Evolutionary conservation across 1,140 invertebrate species (phyloP), one percentile per base, ranked within the genome.

Genomic region (Ptiloglossa arizonensis): DNA sequence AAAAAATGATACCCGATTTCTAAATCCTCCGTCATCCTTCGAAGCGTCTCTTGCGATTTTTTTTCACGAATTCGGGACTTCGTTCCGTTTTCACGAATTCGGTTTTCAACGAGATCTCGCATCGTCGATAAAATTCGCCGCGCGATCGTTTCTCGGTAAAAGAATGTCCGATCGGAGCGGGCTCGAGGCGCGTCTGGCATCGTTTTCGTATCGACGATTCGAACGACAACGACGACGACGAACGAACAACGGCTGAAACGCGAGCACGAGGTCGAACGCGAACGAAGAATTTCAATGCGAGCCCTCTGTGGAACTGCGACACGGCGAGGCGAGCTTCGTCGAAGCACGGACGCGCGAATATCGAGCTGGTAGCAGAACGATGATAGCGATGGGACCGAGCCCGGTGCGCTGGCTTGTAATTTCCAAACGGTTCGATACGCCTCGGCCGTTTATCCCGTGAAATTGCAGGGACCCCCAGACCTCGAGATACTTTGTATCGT

Each of bases 401-500:
- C 11, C 27, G n/a, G n/a, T n/a, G 4, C n/a, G 13, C 5, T 57
- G 11, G 24, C 38, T 70, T 70, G 24, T 57, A 57, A 70, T 70
- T 57, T 70, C 8, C 24, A 1, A 11, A 5, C 35, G 22, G 24
- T 41, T 56, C 35, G 32, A 69, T 27, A 57, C 52, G 6, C 13
- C 1, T 57, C 13, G 13, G 22, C 13, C 52, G 19, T 70, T 57
- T 70, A 44, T 70, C 15, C 8, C 24, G 3, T 32, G n/a, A 71
- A 71, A 71, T 60, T 71, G 41, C n/a, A 22, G 54, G 32, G 56
- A 41, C 19, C 19, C 5, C 24, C 11, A 29, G 6, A 41, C 52
- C 27, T 29, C 29, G 5, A 57, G 38, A 70, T 54, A 57, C 38
- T 70, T 57, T 57, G 24, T 57, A 44, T 70, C 68, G 19, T 11